Percentiles rank a stretch among this genome's conserved stretches.
Conservation (phyloP, 2,888 invertebrate species). For the Conistra vaccinii region DNA sequence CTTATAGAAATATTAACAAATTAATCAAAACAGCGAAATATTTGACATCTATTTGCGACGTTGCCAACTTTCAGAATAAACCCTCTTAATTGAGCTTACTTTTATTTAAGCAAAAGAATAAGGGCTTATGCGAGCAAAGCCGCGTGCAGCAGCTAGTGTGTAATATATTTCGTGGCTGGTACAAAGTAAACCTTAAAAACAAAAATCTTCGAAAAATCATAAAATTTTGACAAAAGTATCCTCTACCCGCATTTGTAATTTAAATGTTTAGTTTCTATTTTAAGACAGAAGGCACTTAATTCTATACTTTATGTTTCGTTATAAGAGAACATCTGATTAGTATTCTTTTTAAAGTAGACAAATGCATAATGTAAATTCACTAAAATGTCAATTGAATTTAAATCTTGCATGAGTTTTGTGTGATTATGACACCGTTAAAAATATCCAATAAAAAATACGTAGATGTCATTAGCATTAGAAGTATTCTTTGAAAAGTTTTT, state of each 20-base stretch:
- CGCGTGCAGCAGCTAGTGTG: no score
- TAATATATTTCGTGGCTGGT: no score
- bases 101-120: no score
- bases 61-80: no score
- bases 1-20: no score
- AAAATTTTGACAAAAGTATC: not conserved
- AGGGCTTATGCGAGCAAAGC: no score
- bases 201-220: not conserved
- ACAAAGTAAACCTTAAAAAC: no score
- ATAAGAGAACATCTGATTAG: constrained; percentile 24
- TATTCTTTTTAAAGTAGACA: constrained; percentile 43
- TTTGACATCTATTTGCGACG: no score
- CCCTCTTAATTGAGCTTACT: no score
- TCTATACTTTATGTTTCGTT: constrained; percentile 23
- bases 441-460: not conserved
- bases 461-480: no score
- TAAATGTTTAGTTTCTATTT: constrained; percentile 26
- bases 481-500: not conserved
- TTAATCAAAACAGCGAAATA: no score
- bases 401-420: constrained; percentile 11
- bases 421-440: constrained; percentile 4
- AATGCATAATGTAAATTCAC: constrained; percentile 37
- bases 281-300: constrained; percentile 27
- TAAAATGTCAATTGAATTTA: constrained; percentile 49
- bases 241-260: constrained; percentile 19